phyloP scores from a whole-genome alignment of 2,113 vertebrate genomes.

The Paracanthobrama guichenoti region DNA sequence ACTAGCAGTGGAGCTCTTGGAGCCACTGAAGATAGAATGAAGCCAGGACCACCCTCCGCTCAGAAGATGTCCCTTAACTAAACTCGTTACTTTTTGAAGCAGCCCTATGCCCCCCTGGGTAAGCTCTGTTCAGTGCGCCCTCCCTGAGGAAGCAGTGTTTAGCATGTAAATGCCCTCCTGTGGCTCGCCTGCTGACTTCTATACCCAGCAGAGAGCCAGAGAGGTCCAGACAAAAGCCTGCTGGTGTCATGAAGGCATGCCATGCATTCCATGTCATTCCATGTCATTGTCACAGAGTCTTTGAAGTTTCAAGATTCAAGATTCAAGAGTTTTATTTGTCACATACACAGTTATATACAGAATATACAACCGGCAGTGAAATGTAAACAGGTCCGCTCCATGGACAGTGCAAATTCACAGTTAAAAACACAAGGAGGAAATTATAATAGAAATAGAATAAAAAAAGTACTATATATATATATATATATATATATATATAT shows the following conservation, averaged over 20 bases:
- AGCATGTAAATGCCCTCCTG: slow-evolving; percentile 47
- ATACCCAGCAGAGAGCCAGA: slow-evolving; percentile 35
- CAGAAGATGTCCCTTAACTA: not conserved
- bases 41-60: slow-evolving; percentile 28
- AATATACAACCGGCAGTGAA: too few species aligned
- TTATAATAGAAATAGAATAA: too few species aligned
- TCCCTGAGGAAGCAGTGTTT: slow-evolving; percentile 42
- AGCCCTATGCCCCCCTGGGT: not conserved
- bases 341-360: too few species aligned
- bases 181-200: slow-evolving; percentile 28
- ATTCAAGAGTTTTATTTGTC: too few species aligned
- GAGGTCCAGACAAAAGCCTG: slow-evolving; percentile 41
- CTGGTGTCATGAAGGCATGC: slow-evolving; percentile 46
- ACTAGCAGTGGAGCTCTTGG: slow-evolving; percentile 28
- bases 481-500: too few species aligned
- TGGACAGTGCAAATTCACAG: too few species aligned
- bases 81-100: not conserved
- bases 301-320: too few species aligned
- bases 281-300: slow-evolving; percentile 43
- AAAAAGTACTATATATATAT: too few species aligned
- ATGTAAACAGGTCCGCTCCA: too few species aligned
- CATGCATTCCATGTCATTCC: slow-evolving; percentile 46
- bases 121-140: not conserved
- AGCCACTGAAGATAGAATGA: slow-evolving; percentile 32
- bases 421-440: too few species aligned